Evolutionary conservation across 64 coral and sea anemone genomes (phyloP), one percentile per base, ranked within the genome.

Genomic region (Hydrozoanthus tunicans): DNA sequence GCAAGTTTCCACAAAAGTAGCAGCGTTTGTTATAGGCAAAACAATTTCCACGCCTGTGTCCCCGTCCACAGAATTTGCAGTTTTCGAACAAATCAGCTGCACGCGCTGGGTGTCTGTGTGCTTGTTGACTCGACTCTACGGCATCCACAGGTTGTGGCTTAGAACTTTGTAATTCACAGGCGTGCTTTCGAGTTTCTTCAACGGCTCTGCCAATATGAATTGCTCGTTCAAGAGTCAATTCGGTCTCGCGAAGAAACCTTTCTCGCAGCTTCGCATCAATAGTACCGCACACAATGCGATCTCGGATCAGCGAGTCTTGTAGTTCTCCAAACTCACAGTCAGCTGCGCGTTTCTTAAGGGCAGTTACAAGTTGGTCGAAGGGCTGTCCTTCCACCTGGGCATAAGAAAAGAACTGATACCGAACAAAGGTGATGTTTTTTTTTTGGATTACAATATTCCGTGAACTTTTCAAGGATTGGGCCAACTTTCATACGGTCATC

Each of bases 261-360:
- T 65, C 63, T 65, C 63, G 79, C 13, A 81, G 8, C 51, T 81
- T 81, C 14, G 51, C 5, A 56, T 81, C 51, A 15, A 25, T 60
- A 25, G 79, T 81, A 7, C 57, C 79, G 55, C 32, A 43, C 32
- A 43, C 32, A 43, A 43, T 43, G 32, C 32, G 32, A 2, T 43
- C 32, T 43, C 32, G 32, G 32, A 43, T 43, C 32, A 43, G 32
- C 32, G 32, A 43, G 32, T 43, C 32, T 43, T 2, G 32, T 53
- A 81, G 14, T 13, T 81, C 55, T 8, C 79, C 56, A 9, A 81
- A 59, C 79, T 81, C 79, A 27, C 79, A 81, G 51, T 81, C 79
- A 14, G 79, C 79, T 60, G 79, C 79, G n/a, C 55, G 79, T 81
- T 58, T 43, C 32, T 43, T 43, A 43, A 43, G 32, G 32, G 32